Conservation (phyloP, 92 coral and sea anemone genomes). For the Plumapathes pennacea region DNA sequence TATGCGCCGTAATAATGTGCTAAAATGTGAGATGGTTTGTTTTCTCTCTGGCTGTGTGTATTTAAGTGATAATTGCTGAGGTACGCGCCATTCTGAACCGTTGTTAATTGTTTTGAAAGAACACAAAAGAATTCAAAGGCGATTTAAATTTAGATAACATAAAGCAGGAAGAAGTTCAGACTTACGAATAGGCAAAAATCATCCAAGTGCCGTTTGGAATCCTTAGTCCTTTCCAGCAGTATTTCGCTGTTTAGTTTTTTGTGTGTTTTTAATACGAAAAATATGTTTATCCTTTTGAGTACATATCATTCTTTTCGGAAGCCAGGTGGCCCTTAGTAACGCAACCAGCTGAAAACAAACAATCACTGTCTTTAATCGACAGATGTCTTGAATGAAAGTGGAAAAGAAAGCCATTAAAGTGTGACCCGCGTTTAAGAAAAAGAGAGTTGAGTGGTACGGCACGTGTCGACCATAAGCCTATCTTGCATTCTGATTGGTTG, state of each 20-base stretch:
- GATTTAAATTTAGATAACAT: conserved; percentile 59
- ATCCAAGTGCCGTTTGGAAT: conserved; percentile 1
- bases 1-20: too few relatives aligned
- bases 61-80: conserved; percentile 71
- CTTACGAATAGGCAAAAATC: too few relatives aligned
- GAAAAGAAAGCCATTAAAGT: conserved; percentile 66
- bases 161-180: too few relatives aligned
- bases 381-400: conserved; percentile 56
- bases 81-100: conserved; percentile 52
- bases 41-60: too few relatives aligned
- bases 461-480: conserved; percentile 16
- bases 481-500: conserved; percentile 30
- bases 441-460: conserved; percentile 3
- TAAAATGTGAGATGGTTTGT: too few relatives aligned
- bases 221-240: neutral
- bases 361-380: conserved; percentile 48
- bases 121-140: conserved; percentile 63
- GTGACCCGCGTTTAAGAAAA: conserved; percentile 18
- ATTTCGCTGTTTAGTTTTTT: neutral
- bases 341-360: conserved; percentile 67
- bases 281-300: too few relatives aligned
- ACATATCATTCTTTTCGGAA: too few relatives aligned
- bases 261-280: neutral
- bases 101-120: conserved; percentile 67
- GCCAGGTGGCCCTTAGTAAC: conserved; percentile 46